Conservation (phyloP, 1,140 invertebrate species). For the Delia radicum region DNA sequence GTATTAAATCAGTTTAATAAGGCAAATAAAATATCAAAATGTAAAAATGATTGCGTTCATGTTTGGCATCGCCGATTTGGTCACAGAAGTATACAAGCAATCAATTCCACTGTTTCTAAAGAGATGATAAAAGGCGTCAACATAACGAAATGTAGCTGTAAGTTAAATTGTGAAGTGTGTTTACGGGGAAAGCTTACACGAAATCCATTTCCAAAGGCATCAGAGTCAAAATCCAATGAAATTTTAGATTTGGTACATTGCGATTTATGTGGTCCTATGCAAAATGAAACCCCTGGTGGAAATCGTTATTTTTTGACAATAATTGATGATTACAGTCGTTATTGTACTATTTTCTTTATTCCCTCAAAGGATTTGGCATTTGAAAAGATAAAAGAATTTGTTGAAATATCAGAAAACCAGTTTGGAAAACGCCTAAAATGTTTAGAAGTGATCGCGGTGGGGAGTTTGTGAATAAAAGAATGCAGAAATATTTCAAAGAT, state of each 20-base stretch:
- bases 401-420: too few relatives aligned
- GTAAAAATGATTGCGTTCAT: not conserved
- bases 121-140: not conserved
- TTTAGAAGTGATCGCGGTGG: too few relatives aligned
- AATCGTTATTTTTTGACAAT: conserved; percentile 40
- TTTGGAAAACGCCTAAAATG: too few relatives aligned
- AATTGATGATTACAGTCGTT: conserved; percentile 41
- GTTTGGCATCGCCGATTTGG: conserved; percentile 5
- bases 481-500: too few relatives aligned
- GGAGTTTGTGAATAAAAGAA: too few relatives aligned
- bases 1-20: not conserved
- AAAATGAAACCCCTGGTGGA: conserved; percentile 24
- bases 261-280: conserved; percentile 36
- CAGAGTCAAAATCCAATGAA: not conserved
- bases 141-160: not conserved
- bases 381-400: too few relatives aligned
- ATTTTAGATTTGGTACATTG: conserved; percentile 35
- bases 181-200: not conserved
- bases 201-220: not conserved
- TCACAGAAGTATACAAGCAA: not conserved
- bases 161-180: not conserved
- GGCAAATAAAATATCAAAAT: not conserved
- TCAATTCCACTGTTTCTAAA: not conserved
- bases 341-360: conserved; percentile 40
- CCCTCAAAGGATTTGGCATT: conserved; percentile 41